Evolutionary conservation across 2,113 vertebrate genomes (phyloP).

Genomic region (Eolophus roseicapilla): DNA sequence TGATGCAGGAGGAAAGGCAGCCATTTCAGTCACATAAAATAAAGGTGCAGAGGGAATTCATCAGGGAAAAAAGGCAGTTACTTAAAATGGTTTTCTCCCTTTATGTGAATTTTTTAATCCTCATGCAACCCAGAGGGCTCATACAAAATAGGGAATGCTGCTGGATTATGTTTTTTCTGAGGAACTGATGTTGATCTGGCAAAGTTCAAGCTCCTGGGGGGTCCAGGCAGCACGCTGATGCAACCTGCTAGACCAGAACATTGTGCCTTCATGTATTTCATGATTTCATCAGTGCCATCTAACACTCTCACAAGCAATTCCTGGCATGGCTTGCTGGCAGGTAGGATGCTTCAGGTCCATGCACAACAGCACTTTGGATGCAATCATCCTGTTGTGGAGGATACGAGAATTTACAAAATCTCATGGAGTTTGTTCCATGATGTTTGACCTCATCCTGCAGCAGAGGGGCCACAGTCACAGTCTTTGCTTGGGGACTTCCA

Average conservation of each 20-base stretch:
- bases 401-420: not conserved
- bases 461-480: not conserved
- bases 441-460: not conserved
- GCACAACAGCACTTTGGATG: not conserved
- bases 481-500: not conserved
- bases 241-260: not conserved
- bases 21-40: not conserved
- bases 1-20: not conserved
- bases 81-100: not conserved
- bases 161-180: not conserved
- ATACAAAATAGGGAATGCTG: not conserved
- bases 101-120: not conserved
- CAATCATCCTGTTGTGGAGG: not conserved
- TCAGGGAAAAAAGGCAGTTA: not conserved
- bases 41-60: not conserved
- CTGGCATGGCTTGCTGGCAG: not conserved
- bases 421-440: not conserved
- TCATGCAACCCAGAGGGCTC: not conserved
- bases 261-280: not conserved
- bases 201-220: not conserved
- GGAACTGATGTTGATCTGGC: not conserved
- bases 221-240: not conserved
- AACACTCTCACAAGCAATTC: not conserved
- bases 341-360: not conserved
- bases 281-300: not conserved